Base-by-base conservation (phyloP, 1,140 invertebrate genomes). In the Drosophila equinoxialis region DNA sequence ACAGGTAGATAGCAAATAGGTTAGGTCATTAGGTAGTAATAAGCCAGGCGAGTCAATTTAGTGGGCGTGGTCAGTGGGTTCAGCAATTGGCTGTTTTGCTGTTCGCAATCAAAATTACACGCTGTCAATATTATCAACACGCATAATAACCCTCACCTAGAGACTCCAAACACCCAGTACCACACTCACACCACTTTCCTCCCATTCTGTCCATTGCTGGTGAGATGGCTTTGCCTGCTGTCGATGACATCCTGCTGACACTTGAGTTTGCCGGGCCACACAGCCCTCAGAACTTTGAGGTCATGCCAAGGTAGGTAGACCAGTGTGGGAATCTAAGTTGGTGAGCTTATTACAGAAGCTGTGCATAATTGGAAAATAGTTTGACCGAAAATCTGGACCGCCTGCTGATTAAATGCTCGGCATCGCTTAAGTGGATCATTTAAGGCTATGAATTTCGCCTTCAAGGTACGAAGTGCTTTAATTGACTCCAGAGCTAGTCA, bases 311-410 rank as follows among this genome's bases (percentile, higher is more conserved):
- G 35, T 20, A 39, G 54, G 17, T 42, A 37, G 54, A 65, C 33
- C 42, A n/a, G 35, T 59, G 68, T 64, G 55, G 26, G 26, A n/a
- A n/a, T 10, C 54, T 10, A 33, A n/a, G 23, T 26, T 10, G n/a
- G 54, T 30, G 42, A 26, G 55, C 74, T 54, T 68, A 62, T 62
- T 55, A 67, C 70, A 61, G 71, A 68, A 68, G 76, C 79, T 87
- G 79, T 79, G 83, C 79, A 86, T 86, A 86, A 87, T 86, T 86
- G 77, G 68, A 57, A 76, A 87, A 87, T 83, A 87, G 83, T 79
- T 77, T 74, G 63, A 51, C 63, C 63, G 17, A 59, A 65, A 59
- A 65, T 74, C 66, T 65, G 35, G 71, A 42, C 60, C 37, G 64
- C 51, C 39, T 66, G 68, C 41, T 10, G 42, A 59, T 60, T 57